Percentiles rank a stretch among this genome's conserved stretches.
Evolutionary conservation across 2,888 invertebrate species (phyloP).

Genomic region (Drosophila fungiperda): DNA sequence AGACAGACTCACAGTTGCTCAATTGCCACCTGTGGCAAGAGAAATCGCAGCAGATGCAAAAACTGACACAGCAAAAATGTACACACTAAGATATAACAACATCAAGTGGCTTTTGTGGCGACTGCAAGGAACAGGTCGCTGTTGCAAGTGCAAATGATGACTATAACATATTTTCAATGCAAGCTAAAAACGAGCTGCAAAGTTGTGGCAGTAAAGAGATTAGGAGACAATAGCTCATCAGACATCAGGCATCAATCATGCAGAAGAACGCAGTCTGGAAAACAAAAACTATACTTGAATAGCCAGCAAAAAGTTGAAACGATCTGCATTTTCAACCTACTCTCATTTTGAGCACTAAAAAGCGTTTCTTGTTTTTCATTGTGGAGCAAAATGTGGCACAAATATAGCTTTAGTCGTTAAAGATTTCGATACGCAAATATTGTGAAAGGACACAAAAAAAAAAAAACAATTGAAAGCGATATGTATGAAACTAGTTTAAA

Average conservation of each 20-base stretch:
- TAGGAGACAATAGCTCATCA: conserved; percentile 35
- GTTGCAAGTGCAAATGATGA: conserved; percentile 14
- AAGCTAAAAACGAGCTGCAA: not conserved
- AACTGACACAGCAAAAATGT: not conserved
- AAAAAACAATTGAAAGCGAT: not conserved
- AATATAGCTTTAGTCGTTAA: not conserved
- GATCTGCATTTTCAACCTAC: not conserved
- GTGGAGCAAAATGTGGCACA: not conserved
- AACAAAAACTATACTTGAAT: conserved; percentile 22
- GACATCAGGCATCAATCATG: conserved; percentile 45
- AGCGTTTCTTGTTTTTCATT: not conserved
- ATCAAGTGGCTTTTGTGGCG: not conserved
- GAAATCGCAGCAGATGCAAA: conserved; percentile 35
- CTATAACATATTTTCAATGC: conserved; percentile 23
- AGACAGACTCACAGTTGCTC: conserved; percentile 11
- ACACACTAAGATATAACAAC: not conserved
- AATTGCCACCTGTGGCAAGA: conserved; percentile 27
- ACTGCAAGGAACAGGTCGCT: conserved; percentile 30
- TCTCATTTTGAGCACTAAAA: not conserved
- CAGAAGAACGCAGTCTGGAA: conserved; percentile 21
- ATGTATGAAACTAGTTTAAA: not conserved
- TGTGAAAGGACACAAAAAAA: not conserved
- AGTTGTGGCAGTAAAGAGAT: conserved; percentile 3
- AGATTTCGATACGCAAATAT: not conserved
- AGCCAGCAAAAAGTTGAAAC: conserved; percentile 11